These are phyloP conservation scores for Urosaurus nigricauda DNA, from an alignment of 2,797 vertebrate species.

Conservation along the genomic window DNA sequence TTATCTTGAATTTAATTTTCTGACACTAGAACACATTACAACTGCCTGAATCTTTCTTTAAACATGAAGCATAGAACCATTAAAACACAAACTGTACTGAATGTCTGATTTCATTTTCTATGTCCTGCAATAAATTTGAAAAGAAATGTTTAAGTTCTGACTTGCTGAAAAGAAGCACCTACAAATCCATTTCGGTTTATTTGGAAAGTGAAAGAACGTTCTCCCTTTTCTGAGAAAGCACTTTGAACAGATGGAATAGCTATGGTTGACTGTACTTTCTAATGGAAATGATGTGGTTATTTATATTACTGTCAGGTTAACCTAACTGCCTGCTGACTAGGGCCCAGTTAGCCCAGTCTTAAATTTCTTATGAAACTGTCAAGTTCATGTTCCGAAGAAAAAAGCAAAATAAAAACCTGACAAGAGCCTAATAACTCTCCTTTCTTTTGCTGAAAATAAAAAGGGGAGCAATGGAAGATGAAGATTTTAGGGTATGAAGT, in stretches of 20 bases:
- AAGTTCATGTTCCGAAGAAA: conserved; percentile 59
- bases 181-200: not conserved
- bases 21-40: not conserved
- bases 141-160: conserved; percentile 9
- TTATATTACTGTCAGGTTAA: conserved; percentile 42
- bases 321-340: conserved; percentile 43
- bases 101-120: conserved; percentile 13
- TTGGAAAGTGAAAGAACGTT: conserved; percentile 24
- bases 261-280: conserved; percentile 33
- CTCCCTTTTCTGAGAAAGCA: conserved; percentile 15
- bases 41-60: not conserved
- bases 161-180: conserved; percentile 19
- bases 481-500: conserved; percentile 28
- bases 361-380: conserved; percentile 49
- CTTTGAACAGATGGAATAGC: conserved; percentile 49
- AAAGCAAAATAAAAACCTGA: conserved; percentile 51
- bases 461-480: conserved; percentile 44
- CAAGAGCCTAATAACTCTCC: conserved; percentile 47
- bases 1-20: conserved; percentile 15
- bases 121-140: not conserved
- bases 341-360: conserved; percentile 11
- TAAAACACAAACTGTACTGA: accelerated
- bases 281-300: conserved; percentile 43
- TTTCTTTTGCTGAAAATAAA: conserved; percentile 31
- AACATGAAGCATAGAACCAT: not conserved